phyloP scores from a whole-genome alignment of 1,140 invertebrate genomes.

The Eciton burchellii region DNA sequence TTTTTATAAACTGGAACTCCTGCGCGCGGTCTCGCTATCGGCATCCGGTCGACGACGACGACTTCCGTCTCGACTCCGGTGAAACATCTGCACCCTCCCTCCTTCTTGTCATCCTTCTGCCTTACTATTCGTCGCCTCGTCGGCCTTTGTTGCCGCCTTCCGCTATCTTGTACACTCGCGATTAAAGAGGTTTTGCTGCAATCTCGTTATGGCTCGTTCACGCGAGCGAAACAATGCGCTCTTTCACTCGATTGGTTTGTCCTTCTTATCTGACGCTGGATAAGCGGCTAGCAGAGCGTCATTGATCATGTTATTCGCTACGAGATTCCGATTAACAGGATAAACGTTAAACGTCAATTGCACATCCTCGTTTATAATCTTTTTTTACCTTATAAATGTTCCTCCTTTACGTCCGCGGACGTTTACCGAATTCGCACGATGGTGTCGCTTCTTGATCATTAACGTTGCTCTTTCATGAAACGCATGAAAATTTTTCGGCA shows the following conservation, averaged over 20 bases:
- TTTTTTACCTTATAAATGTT: no score
- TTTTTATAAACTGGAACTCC: conserved; percentile 52
- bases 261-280: conserved; percentile 13
- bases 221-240: conserved; percentile 28
- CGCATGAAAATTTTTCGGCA: no score
- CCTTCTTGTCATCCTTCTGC: conserved; percentile 18
- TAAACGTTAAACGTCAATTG: background rate
- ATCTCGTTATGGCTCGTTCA: background rate
- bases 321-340: background rate
- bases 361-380: no score
- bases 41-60: conserved; percentile 62
- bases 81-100: conserved; percentile 67
- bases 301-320: background rate
- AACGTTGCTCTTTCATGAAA: no score
- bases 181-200: conserved; percentile 40
- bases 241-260: conserved; percentile 24
- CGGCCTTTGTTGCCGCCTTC: conserved; percentile 16
- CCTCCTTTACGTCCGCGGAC: no score
- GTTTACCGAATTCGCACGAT: no score
- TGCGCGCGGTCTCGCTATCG: conserved; percentile 56
- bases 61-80: conserved; percentile 64
- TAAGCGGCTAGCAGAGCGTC: background rate
- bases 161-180: conserved; percentile 55
- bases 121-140: conserved; percentile 16
- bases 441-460: no score